Conservation (phyloP, 2,797 vertebrate genomes). For the Hipposideros larvatus region DNA sequence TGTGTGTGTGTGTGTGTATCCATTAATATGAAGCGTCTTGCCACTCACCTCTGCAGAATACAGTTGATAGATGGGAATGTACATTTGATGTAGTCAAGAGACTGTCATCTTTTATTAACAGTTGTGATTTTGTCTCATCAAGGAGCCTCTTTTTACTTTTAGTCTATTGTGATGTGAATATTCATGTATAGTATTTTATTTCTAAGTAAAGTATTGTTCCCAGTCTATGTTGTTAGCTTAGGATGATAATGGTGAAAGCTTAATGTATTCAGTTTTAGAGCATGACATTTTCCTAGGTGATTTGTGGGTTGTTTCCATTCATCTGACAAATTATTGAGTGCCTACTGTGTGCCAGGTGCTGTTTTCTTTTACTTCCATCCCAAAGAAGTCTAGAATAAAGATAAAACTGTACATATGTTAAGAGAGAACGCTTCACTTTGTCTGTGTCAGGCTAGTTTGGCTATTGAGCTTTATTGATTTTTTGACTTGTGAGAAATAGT, state of each 20-base stretch:
- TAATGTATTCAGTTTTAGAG: slow-evolving; percentile 14
- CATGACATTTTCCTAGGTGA: neutral
- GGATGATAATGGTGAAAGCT: neutral
- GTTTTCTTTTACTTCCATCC: neutral
- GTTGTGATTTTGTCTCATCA: slow-evolving; percentile 42
- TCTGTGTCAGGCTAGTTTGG: neutral
- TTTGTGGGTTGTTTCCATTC: neutral
- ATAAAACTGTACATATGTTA: neutral
- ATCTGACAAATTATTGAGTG: neutral
- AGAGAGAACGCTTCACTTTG: neutral
- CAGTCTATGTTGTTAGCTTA: neutral
- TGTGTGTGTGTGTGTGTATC: neutral
- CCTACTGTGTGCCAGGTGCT: neutral
- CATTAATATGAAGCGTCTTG: slow-evolving; percentile 50
- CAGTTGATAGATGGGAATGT: neutral
- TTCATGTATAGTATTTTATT: slow-evolving; percentile 47
- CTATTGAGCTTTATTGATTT: neutral
- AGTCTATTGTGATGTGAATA: slow-evolving; percentile 12
- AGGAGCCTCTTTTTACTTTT: neutral
- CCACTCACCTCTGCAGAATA: neutral
- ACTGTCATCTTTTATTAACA: slow-evolving; percentile 53
- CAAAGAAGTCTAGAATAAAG: neutral
- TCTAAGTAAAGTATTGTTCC: slow-evolving; percentile 15
- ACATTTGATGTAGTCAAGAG: slow-evolving; percentile 27
- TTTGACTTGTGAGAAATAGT: neutral